phyloP scores from a whole-genome alignment of 2,888 invertebrate genomes.

The Cosmopolites sordidus region DNA sequence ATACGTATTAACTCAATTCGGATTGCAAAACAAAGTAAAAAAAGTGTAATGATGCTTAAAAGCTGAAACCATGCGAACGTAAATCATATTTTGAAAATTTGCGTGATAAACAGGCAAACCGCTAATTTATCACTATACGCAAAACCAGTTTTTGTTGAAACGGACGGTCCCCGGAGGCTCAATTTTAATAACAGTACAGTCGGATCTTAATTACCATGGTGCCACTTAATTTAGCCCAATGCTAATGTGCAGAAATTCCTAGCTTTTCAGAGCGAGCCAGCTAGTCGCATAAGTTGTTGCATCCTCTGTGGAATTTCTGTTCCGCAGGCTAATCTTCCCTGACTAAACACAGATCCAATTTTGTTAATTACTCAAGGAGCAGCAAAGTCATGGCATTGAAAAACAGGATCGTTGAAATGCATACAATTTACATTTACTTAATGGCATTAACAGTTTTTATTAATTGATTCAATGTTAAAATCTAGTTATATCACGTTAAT shows the following conservation, averaged over 20 bases:
- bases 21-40: no score
- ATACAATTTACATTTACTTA: no score
- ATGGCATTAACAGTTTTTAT: no score
- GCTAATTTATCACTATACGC: slow-evolving; percentile 1
- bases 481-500: no score
- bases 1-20: no score
- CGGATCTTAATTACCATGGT: slow-evolving; percentile 19
- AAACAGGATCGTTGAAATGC: no score
- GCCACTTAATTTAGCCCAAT: slow-evolving; percentile 33
- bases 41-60: not conserved
- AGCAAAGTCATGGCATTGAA: not conserved
- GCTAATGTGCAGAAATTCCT: slow-evolving; percentile 36
- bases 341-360: slow-evolving; percentile 43
- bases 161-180: not conserved
- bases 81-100: not conserved
- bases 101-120: slow-evolving; percentile 1
- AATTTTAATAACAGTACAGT: slow-evolving; percentile 16
- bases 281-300: slow-evolving; percentile 34
- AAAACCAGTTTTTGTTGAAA: not conserved
- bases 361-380: slow-evolving; percentile 36
- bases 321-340: slow-evolving; percentile 39
- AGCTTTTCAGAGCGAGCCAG: slow-evolving; percentile 30
- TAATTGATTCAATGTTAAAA: no score
- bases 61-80: not conserved
- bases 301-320: slow-evolving; percentile 40